Conservation (phyloP, 2,113 vertebrate genomes). For the Alosa alosa region DNA sequence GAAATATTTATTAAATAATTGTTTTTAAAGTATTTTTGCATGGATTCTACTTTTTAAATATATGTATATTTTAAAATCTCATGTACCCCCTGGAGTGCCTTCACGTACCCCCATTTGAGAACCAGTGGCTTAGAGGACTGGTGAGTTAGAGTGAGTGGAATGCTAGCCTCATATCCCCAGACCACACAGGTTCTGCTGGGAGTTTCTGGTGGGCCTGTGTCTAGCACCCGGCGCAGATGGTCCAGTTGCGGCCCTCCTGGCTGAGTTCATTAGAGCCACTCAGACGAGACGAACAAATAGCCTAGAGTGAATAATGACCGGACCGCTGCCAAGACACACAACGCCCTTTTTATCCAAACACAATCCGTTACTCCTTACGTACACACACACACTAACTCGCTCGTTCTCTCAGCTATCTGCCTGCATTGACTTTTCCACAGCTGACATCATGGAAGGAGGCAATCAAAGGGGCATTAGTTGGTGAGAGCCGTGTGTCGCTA, state of each 20-base stretch:
- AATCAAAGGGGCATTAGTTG: conserved; percentile 9
- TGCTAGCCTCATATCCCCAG: conserved; percentile 9
- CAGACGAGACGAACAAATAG: background rate
- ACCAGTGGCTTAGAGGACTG: background rate
- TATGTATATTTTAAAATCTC: too few relatives aligned
- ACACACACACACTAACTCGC: conserved; percentile 13
- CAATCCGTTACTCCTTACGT: conserved; percentile 17
- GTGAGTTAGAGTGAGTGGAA: background rate
- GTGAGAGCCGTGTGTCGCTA: background rate
- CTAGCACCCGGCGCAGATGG: background rate
- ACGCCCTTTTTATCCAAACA: conserved; percentile 26
- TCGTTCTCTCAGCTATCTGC: background rate
- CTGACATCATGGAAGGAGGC: conserved; percentile 16
- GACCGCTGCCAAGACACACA: conserved; percentile 34
- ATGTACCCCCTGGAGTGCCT: too few relatives aligned
- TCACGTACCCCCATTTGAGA: too few relatives aligned
- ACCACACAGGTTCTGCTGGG: conserved; percentile 37
- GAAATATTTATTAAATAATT: too few relatives aligned
- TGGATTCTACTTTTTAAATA: too few relatives aligned
- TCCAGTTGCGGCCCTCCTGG: background rate
- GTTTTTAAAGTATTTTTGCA: too few relatives aligned
- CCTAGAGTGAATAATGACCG: background rate
- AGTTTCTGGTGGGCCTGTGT: background rate
- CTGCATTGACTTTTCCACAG: background rate
- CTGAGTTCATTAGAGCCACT: background rate